Evolutionary conservation across 2,888 invertebrate genomes (phyloP).

Genomic region (Luperina testacea): DNA sequence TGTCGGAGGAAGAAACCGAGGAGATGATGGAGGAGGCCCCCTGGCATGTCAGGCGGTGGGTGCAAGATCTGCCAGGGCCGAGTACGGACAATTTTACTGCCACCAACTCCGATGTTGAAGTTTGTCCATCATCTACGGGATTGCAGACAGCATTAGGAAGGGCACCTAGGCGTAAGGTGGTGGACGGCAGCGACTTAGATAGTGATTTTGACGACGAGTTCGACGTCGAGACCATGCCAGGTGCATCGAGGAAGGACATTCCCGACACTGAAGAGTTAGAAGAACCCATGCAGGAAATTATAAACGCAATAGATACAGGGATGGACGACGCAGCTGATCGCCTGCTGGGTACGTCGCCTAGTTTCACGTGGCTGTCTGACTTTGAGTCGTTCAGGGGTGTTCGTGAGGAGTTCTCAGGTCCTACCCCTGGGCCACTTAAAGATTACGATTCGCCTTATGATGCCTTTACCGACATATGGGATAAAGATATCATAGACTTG

Average conservation of each 20-base stretch:
- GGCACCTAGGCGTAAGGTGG: neutral
- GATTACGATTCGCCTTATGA: constrained; percentile 57
- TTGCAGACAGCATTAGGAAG: neutral
- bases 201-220: constrained; percentile 12
- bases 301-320: constrained; percentile 37
- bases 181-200: constrained; percentile 2
- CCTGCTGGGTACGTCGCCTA: constrained; percentile 27
- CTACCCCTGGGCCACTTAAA: constrained; percentile 56
- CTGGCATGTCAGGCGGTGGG: neutral
- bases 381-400: constrained; percentile 58
- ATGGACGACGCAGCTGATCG: constrained; percentile 59
- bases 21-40: neutral
- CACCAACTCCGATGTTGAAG: neutral
- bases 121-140: neutral
- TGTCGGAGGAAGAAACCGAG: neutral
- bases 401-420: constrained; percentile 55
- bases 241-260: constrained; percentile 10
- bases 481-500: constrained; percentile 50
- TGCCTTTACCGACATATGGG: constrained; percentile 56
- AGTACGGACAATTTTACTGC: too few relatives aligned
- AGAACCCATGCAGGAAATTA: constrained; percentile 16
- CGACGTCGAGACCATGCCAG: neutral
- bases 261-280: constrained; percentile 59
- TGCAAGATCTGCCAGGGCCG: neutral
- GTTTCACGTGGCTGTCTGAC: constrained; percentile 40